Evolutionary conservation across 2,888 invertebrate genomes (phyloP), one percentile per base, ranked within the genome.

Genomic region (Caenorhabditis afra): DNA sequence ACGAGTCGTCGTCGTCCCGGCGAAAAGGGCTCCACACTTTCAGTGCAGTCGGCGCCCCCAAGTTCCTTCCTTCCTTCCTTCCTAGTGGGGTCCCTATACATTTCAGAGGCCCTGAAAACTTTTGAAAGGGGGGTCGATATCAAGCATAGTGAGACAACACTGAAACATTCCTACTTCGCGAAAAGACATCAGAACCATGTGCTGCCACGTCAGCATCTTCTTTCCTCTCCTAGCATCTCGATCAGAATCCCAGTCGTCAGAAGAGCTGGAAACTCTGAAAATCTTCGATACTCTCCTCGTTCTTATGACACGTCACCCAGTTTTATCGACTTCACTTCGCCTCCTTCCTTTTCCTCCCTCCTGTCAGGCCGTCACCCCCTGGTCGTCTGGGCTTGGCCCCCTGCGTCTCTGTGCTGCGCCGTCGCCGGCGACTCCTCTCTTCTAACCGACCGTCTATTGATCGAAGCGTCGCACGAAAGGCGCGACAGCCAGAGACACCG

Each of bases 371-470:
- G 7, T 37, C 11, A 37, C 12, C 50, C 50, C 23, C 50, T 14
- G 22, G 23, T 50, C 20, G 18, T 50, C 50, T 50, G 14, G 50
- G 50, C 11, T 50, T 22, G 4, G 50, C 11, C 12, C 8, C 11
- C 7, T 62, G 61, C 70, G 61, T 61, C 70, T 70, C 61, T 45
- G 18, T 18, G 22, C 57, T n/a, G 37, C 41, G 59, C 29, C 29
- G 18, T 44, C 52, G 29, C 23, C 50, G 23, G 14, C 52, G 18
- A 39, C 11, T 44, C 16, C 45, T 45, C 47, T 61, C 61, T 70
- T 70, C 59, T 55, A 55, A 70, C 70, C 61, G 70, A 70, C 70
- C 61, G 70, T 70, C 4, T 61, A 70, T 70, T 55, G 61, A 70
- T 70, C 70, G 70, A 53, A 53, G n/a, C n/a, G n/a, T n/a, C 53